A percentile compares a stretch with the other conserved stretches of the same genome.
Evolutionary conservation across 2,113 vertebrate species (phyloP).

Genomic region (Mobula birostris): DNA sequence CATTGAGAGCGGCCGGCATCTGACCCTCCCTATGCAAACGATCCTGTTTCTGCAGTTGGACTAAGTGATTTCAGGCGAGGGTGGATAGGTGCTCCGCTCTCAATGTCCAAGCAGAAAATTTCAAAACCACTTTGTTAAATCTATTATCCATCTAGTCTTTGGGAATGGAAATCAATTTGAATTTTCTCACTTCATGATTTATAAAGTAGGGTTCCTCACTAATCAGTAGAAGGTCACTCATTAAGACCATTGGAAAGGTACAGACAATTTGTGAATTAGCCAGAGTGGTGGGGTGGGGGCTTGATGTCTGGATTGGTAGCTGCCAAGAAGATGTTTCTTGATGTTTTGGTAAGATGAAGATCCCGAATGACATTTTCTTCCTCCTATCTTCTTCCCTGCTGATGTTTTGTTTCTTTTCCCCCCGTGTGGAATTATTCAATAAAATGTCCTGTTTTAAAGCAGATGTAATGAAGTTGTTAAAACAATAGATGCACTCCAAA

Average conservation of each 20-base stretch:
- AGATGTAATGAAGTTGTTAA: neutral
- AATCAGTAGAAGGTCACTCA: neutral
- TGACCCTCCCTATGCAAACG: neutral
- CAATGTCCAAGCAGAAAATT: neutral
- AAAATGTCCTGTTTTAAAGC: neutral
- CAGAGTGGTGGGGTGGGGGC: neutral
- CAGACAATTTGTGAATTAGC: neutral
- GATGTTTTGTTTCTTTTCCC: neutral
- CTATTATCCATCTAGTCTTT: neutral
- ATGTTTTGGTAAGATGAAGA: neutral
- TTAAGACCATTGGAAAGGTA: neutral
- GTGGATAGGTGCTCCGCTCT: neutral
- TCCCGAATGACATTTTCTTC: neutral
- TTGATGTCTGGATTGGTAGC: neutral
- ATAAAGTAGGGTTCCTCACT: neutral
- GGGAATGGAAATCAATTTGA: neutral
- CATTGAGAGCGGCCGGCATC: neutral
- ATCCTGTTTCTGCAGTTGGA: neutral
- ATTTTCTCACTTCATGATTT: neutral
- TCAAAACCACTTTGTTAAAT: neutral
- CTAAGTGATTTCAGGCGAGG: neutral
- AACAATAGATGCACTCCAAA: neutral
- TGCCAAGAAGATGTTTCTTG: neutral
- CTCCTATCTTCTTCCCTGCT: too few species aligned
- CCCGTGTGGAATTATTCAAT: neutral